Evolutionary conservation across 2,797 vertebrate genomes (phyloP), one percentile per base, ranked within the genome.

Genomic region (Basileuterus tristriatus): DNA sequence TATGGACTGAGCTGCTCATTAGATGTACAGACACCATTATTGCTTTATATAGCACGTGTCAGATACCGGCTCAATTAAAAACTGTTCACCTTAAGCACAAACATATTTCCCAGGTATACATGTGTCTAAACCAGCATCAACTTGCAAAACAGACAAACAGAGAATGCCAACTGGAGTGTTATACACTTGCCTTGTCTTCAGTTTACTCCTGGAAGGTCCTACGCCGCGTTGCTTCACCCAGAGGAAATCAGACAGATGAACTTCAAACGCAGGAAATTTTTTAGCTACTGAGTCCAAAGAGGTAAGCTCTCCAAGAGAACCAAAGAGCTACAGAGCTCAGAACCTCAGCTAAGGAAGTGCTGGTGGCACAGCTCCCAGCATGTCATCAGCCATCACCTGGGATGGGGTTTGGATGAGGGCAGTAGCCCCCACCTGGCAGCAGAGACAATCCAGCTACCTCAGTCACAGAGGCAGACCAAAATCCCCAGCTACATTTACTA

Each of bases 221-320:
- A n/a, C 0, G 2, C 27, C 39, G 32, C 0, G 0, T 8, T 62
- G n/a, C 15, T 56, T 46, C 47, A 71, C 11, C 18, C 82, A 36
- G 17, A 85, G 11, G 34, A 77, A 30, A 34, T n/a, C 21, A 56
- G 20, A 43, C 8, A 68, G n/a, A 49, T 10, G 7, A 86, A 92
- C 3, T 8, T 32, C 8, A 62, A 68, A 64, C 1, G 5, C 22
- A 43, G 16, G 2, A 43, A 36, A 2, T 9, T 67, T 76, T 87
- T 72, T 26, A 83, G 34, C 34, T 46, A 22, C 16, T 1, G 4
- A 56, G 34, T 32, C 55, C 36, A 43, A 74, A 24, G 30, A 16
- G n/a, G 32, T 58, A 26, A 19, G 24, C 21, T 39, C 24, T 69
- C 36, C 23, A 46, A 41, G 12, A 67, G 15, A 83, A 19, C 7